Base-by-base conservation (phyloP, 2,888 invertebrate genomes). In the Pristionchus maxplancki region DNA sequence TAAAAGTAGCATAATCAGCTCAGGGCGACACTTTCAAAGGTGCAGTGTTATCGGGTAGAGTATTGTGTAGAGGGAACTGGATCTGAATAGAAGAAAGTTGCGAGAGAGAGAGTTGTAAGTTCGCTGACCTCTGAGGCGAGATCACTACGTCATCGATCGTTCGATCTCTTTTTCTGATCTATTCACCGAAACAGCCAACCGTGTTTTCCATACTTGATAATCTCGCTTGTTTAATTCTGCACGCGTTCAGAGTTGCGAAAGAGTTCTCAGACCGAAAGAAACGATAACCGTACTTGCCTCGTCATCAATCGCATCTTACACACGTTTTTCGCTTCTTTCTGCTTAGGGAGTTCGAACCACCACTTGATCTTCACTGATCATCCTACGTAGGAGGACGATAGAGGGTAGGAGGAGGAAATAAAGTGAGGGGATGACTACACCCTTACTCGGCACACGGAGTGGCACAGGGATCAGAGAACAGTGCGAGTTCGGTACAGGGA, bases 311-410 rank as follows among this genome's bases (percentile, higher is more conserved):
- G 50, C 50, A 50, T 13, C 17, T 11, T 28, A n/a, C 44, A 40
- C 78, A n/a, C 44, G n/a, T 78, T 48, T 78, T 48, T 78, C n/a
- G 31, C 78, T 4, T 31, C 71, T 17, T 34, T 17, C 71, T 20
- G 8, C 78, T 78, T 78, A 78, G 44, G 28, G 78, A 78, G 78
- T 78, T 78, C 78, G 40, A 40, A n/a, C 40, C 28, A 78, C 28
- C 78, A 78, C 24, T 40, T n/a, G 78, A 78, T 78, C 78, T 78
- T 78, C 4, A 5, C 28, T 78, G 78, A 78, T 78, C 78, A 44
- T 78, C 44, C 78, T 78, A 78, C 78, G 78, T 78, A 78, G 78
- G 78, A 78, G 71, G 28, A 48, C 8, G 58, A 58, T 50, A 50
- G 50, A 50, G 50, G 20, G 50, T n/a, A 50, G 50, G 50, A 50